A percentile compares a stretch with the other conserved stretches of the same genome.
Evolutionary conservation across 2,113 vertebrate genomes (phyloP).

Genomic region (Eublepharis macularius): DNA sequence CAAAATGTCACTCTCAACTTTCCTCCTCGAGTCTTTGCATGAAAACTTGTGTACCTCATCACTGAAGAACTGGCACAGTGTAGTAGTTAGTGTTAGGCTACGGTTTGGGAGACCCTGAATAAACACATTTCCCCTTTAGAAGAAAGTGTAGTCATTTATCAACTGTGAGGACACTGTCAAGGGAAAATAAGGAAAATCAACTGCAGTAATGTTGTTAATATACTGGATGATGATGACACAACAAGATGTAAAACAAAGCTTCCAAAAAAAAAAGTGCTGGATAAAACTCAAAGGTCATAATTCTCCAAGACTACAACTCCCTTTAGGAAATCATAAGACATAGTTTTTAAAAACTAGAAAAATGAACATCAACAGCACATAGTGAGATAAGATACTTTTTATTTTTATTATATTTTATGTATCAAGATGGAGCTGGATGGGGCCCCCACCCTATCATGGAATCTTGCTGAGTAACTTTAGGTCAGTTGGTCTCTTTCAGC

Average conservation of each 20-base stretch:
- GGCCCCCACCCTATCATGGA: too few species aligned
- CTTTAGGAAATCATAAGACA: conserved; percentile 27
- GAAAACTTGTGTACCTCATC: too few species aligned
- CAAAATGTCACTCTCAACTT: too few species aligned
- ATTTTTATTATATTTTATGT: too few species aligned
- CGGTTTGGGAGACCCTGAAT: conserved; percentile 64
- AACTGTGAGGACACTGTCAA: conserved; percentile 69
- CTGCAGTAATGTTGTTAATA: conserved; percentile 57
- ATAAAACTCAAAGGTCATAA: conserved; percentile 17
- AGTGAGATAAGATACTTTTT: conserved; percentile 21
- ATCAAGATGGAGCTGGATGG: too few species aligned
- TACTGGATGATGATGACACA: conserved; percentile 57
- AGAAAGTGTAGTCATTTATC: conserved; percentile 67
- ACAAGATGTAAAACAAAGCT: conserved; percentile 59
- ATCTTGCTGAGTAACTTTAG: too few species aligned
- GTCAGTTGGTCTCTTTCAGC: too few species aligned
- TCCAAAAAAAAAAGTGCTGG: conserved; percentile 22
- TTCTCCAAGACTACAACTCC: not conserved
- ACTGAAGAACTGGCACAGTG: too few species aligned
- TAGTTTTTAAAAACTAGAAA: conserved; percentile 35
- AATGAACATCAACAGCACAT: not conserved
- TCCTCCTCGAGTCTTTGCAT: too few species aligned
- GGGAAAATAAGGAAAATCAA: conserved; percentile 68
- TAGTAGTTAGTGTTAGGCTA: too few species aligned
- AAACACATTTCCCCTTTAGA: conserved; percentile 59